Percentiles rank a stretch among this genome's conserved stretches.
Conservation (phyloP, 2,113 vertebrate genomes). For the Coptodon bakossiorum region DNA sequence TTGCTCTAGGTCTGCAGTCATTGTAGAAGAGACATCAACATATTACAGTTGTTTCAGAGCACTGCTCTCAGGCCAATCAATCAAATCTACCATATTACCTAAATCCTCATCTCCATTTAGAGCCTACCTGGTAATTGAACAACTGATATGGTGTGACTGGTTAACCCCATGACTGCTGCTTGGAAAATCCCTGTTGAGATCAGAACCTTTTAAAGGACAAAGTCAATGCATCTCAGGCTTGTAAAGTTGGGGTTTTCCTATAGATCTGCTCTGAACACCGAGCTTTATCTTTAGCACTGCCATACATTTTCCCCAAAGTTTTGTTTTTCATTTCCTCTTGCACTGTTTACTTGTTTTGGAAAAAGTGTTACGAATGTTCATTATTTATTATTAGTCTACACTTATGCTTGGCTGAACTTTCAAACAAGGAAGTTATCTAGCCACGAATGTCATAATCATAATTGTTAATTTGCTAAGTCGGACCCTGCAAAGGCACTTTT, state of each 20-base stretch:
- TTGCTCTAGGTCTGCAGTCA: neutral
- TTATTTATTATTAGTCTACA: neutral
- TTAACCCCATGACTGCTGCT: neutral
- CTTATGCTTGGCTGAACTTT: neutral
- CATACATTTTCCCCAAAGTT: neutral
- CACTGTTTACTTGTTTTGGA: neutral
- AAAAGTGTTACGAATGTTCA: neutral
- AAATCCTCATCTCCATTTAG: neutral
- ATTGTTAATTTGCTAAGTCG: neutral
- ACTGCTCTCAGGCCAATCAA: neutral
- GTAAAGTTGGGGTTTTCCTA: neutral
- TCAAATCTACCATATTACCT: neutral
- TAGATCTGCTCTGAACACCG: neutral
- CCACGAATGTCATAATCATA: neutral
- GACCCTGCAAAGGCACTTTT: neutral
- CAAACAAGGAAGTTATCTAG: neutral
- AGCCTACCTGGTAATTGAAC: neutral
- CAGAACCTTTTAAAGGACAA: neutral
- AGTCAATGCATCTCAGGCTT: neutral
- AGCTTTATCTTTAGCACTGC: neutral
- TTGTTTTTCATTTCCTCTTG: neutral
- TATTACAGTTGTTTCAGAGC: neutral
- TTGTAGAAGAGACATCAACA: neutral
- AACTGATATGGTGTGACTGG: neutral
- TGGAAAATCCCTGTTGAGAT: neutral